Conservation (phyloP, 2,797 vertebrate species). For the Gila robusta region DNA sequence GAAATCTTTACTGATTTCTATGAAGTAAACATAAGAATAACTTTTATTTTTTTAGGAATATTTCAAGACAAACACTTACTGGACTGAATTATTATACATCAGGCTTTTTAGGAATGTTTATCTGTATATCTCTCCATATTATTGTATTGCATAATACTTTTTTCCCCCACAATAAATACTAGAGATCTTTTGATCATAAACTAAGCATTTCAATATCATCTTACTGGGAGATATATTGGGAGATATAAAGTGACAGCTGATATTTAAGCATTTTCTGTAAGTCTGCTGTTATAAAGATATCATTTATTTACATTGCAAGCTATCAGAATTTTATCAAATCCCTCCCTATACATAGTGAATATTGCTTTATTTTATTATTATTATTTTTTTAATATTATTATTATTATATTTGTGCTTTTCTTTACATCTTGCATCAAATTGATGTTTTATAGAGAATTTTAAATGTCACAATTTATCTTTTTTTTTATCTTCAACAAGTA, state of each 20-base stretch:
- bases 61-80: background rate
- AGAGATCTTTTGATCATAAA: background rate
- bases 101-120: background rate
- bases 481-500: background rate
- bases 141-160: background rate
- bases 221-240: background rate
- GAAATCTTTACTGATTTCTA: background rate
- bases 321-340: background rate
- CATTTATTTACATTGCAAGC: background rate
- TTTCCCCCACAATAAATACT: background rate
- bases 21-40: background rate
- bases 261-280: background rate
- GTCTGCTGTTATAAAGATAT: no score
- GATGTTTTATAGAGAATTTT: background rate
- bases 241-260: background rate
- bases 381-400: no score
- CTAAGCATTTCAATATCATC: background rate
- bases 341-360: no score
- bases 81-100: background rate
- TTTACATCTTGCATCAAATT: background rate
- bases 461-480: background rate
- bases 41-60: background rate
- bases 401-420: background rate
- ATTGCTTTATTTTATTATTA: no score
- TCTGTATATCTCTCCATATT: background rate